These are phyloP conservation scores for Lepetodrilus schrolli DNA, from an alignment of 2,888 invertebrate genomes.

Conservation along the genomic window DNA sequence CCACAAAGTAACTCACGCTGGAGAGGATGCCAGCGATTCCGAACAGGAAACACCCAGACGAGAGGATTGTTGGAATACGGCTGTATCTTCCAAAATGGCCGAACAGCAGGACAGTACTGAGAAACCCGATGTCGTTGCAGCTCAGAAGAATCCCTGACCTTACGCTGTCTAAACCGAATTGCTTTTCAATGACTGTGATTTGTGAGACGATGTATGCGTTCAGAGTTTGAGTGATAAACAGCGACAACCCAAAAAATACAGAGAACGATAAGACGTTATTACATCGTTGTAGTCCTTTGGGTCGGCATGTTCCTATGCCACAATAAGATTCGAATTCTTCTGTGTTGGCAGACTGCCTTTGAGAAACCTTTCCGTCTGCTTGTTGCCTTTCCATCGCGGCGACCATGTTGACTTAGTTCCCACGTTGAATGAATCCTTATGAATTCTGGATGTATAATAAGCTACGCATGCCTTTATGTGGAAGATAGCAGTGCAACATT, in stretches of 20 bases:
- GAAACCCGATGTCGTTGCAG: conserved; percentile 60
- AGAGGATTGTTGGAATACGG: conserved; percentile 30
- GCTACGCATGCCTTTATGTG: too few relatives aligned
- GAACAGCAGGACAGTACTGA: conserved; percentile 50
- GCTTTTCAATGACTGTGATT: conserved; percentile 55
- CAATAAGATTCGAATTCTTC: conserved; percentile 33
- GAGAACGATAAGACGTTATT: conserved; percentile 36
- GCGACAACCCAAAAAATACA: conserved; percentile 29
- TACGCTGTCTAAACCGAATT: conserved; percentile 52
- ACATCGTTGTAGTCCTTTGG: conserved; percentile 27
- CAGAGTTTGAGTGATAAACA: conserved; percentile 35
- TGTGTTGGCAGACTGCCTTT: too few relatives aligned
- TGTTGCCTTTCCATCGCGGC: too few relatives aligned
- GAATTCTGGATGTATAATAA: too few relatives aligned
- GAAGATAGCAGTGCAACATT: too few relatives aligned
- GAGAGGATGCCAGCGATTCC: conserved; percentile 18
- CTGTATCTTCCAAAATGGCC: conserved; percentile 48
- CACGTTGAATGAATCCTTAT: too few relatives aligned
- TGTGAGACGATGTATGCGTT: conserved; percentile 36
- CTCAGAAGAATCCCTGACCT: conserved; percentile 55
- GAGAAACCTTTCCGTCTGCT: too few relatives aligned
- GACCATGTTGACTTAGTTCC: too few relatives aligned
- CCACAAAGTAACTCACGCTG: conserved; percentile 21
- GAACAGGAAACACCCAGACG: not conserved
- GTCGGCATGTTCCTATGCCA: conserved; percentile 30